phyloP scores from a whole-genome alignment of 2,797 vertebrate genomes.

The Gadopsis marmoratus region DNA sequence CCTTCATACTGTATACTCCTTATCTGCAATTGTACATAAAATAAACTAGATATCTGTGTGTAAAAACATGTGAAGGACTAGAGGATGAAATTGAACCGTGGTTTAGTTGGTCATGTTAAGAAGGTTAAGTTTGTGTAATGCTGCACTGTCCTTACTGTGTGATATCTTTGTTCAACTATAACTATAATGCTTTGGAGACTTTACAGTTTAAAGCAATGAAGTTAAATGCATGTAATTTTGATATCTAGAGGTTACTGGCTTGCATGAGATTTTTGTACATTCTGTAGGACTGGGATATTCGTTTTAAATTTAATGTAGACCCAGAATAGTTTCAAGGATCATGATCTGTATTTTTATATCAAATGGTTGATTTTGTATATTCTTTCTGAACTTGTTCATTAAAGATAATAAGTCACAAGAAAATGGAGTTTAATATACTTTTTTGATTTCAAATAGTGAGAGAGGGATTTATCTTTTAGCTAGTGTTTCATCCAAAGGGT shows the following conservation, averaged over 20 bases:
- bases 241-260: not conserved
- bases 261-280: not conserved
- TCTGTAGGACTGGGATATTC: not conserved
- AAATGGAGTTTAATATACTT: not conserved
- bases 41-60: not conserved
- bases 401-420: constrained; percentile 51
- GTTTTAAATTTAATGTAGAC: not conserved
- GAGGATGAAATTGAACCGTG: too few species aligned
- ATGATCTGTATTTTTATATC: constrained; percentile 41
- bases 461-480: not conserved
- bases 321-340: not conserved
- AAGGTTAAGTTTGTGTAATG: not conserved
- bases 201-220: constrained; percentile 22
- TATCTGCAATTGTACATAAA: not conserved
- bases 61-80: not conserved
- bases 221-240: not conserved
- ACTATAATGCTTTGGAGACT: not conserved
- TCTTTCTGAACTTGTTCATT: constrained; percentile 52
- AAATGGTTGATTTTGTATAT: constrained; percentile 47
- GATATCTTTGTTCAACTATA: constrained; percentile 20
- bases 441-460: too few species aligned
- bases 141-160: constrained; percentile 23
- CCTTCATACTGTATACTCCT: not conserved
- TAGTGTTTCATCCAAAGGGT: not conserved
- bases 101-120: not conserved